These are phyloP conservation scores for Scyliorhinus canicula DNA, from an alignment of 2,797 vertebrate species.

Conservation along the genomic window DNA sequence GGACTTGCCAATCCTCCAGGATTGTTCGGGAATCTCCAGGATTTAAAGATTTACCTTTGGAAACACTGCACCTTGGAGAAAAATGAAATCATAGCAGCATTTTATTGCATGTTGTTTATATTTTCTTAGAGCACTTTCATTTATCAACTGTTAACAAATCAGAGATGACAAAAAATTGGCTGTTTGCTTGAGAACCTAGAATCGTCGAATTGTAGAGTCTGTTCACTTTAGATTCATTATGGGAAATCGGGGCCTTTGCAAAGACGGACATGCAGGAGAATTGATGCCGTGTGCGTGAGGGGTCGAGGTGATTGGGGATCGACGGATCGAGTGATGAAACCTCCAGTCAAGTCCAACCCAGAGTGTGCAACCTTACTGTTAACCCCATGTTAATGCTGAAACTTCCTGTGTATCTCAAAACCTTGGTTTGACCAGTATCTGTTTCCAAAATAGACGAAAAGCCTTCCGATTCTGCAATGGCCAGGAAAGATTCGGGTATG, in stretches of 20 bases:
- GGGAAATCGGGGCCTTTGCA: too few species aligned
- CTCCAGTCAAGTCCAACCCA: background rate
- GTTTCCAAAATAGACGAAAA: slow-evolving; percentile 88
- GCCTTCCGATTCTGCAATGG: slow-evolving; percentile 70
- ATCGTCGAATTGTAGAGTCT: too few species aligned
- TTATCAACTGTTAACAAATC: background rate
- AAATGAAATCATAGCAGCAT: background rate
- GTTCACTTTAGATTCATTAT: too few species aligned
- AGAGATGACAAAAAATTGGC: too few species aligned
- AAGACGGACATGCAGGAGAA: background rate
- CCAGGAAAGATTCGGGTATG: slow-evolving; percentile 98
- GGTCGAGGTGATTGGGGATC: background rate
- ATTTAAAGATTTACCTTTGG: background rate
- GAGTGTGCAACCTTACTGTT: background rate
- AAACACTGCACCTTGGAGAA: background rate
- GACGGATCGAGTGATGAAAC: background rate
- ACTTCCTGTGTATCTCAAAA: background rate
- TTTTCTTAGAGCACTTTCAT: background rate
- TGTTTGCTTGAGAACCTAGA: background rate
- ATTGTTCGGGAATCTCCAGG: too few species aligned
- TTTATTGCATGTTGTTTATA: background rate
- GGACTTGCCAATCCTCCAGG: too few species aligned
- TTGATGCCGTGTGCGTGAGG: background rate
- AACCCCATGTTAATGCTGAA: background rate
- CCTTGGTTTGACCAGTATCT: slow-evolving; percentile 44